Conservation (phyloP, 2,797 vertebrate species). For the Masticophis lateralis region DNA sequence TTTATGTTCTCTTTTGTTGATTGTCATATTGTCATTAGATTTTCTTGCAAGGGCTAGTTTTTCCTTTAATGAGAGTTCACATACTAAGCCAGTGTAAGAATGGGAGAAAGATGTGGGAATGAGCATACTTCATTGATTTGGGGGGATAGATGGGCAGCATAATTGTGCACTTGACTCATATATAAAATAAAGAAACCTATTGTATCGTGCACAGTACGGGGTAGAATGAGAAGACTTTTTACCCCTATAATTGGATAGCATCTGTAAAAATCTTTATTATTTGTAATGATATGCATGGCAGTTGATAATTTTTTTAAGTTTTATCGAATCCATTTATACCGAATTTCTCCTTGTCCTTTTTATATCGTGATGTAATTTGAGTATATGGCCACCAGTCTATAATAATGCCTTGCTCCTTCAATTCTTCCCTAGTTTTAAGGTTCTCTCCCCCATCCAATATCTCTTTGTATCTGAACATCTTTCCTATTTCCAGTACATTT, state of each 20-base stretch:
- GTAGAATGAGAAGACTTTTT: conserved; percentile 47
- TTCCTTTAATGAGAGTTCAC: neutral
- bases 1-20: neutral
- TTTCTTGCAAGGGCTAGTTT: conserved; percentile 25
- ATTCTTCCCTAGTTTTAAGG: too few relatives aligned
- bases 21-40: neutral
- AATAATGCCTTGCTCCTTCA: too few relatives aligned
- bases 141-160: conserved; percentile 37
- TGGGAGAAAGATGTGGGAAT: conserved; percentile 38
- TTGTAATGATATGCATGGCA: conserved; percentile 29
- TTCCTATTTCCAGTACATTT: too few relatives aligned
- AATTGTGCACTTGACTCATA: conserved; percentile 62
- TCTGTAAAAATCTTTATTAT: conserved; percentile 51
- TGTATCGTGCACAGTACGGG: conserved; percentile 51
- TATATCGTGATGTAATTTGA: too few relatives aligned
- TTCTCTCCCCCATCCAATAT: too few relatives aligned
- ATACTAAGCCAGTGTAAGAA: conserved; percentile 24
- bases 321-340: too few relatives aligned
- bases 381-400: too few relatives aligned
- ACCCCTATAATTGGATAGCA: conserved; percentile 53
- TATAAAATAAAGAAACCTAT: conserved; percentile 65
- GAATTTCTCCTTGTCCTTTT: too few relatives aligned
- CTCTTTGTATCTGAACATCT: too few relatives aligned
- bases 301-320: neutral
- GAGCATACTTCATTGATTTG: conserved; percentile 47